Evolutionary conservation across 30 jellyfish, hydroid and myxozoan genomes (phyloP).

Genomic region (Hydra vulgaris): DNA sequence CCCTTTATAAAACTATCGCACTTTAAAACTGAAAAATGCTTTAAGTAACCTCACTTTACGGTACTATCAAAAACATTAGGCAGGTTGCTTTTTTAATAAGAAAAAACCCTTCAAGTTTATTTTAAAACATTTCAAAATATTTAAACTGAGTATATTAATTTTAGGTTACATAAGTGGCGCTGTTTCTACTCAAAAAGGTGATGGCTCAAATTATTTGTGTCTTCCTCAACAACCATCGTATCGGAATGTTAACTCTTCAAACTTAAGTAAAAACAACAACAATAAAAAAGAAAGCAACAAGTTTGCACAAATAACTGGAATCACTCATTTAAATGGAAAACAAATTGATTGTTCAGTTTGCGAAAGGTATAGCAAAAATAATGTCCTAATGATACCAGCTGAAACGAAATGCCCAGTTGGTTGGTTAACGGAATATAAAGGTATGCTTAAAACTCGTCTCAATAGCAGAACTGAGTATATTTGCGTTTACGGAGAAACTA

Average conservation of each 20-base stretch:
- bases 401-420: conserved; percentile 61
- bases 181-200: conserved; percentile 62
- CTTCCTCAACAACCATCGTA: conserved; percentile 55
- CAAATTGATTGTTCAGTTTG: conserved; percentile 58
- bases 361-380: conserved; percentile 32
- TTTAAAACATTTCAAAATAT: too few relatives aligned
- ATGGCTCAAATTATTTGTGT: conserved; percentile 91
- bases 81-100: too few relatives aligned
- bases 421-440: conserved; percentile 70
- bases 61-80: too few relatives aligned
- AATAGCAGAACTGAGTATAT: conserved; percentile 76
- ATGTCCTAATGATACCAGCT: conserved; percentile 80
- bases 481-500: conserved; percentile 48
- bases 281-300: neutral
- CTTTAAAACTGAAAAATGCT: too few relatives aligned
- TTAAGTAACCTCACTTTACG: too few relatives aligned
- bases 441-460: conserved; percentile 68
- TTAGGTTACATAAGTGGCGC: conserved; percentile 76
- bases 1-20: too few relatives aligned
- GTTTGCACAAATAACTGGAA: conserved; percentile 58
- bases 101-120: too few relatives aligned
- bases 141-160: too few relatives aligned
- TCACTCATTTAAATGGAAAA: conserved; percentile 23
- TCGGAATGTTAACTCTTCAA: too few relatives aligned
- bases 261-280: conserved; percentile 11